Percentiles rank a stretch among this genome's conserved stretches.
Evolutionary conservation across 2,888 invertebrate species (phyloP).

Genomic region (Lacanobia oleracea): DNA sequence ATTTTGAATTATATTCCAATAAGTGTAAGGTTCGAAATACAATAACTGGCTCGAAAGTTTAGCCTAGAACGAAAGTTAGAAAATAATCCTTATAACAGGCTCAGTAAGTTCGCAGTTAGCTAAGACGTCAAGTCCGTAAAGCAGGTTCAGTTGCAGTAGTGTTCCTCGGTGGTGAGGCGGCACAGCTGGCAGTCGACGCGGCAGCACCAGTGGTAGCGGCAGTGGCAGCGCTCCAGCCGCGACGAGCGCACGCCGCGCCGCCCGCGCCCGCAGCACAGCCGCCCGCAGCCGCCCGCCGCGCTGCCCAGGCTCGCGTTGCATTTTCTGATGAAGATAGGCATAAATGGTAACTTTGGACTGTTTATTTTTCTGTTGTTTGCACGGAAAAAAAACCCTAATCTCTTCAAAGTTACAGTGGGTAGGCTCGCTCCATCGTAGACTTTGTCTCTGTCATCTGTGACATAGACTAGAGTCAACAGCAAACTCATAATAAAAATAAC

Average conservation of each 20-base stretch:
- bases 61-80: background rate
- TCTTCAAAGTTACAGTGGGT: too few species aligned
- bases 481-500: too few species aligned
- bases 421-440: too few species aligned
- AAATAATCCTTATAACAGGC: background rate
- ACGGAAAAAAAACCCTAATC: background rate
- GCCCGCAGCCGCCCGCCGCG: conserved; percentile 93
- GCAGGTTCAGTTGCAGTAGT: conserved; percentile 92
- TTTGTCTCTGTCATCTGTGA: too few species aligned
- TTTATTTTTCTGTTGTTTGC: background rate
- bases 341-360: background rate
- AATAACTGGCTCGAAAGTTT: background rate
- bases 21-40: background rate
- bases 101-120: background rate
- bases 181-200: conserved; percentile 97
- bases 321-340: conserved; percentile 85
- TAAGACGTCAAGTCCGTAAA: background rate
- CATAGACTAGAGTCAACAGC: too few species aligned
- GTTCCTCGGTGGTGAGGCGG: conserved; percentile 92
- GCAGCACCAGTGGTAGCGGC: conserved; percentile 97
- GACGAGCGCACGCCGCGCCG: conserved; percentile 92
- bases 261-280: conserved; percentile 96
- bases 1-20: background rate
- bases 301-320: conserved; percentile 92
- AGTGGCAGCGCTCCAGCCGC: conserved; percentile 94